These are phyloP conservation scores for Brachypalpus laphriformis DNA, from an alignment of 2,888 invertebrate genomes.

Conservation along the genomic window DNA sequence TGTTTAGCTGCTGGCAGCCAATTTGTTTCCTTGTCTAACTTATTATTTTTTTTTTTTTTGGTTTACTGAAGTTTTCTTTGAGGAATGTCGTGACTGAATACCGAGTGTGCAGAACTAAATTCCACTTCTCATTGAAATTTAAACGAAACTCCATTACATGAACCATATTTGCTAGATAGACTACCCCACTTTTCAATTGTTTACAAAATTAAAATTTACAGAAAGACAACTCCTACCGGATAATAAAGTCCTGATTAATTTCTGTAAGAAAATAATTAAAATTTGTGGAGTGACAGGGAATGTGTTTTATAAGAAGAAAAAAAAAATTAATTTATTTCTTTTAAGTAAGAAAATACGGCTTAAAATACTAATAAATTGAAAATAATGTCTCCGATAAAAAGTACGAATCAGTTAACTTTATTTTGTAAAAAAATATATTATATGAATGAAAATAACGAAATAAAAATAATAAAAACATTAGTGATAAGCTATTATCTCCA, in stretches of 20 bases:
- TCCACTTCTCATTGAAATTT: constrained; percentile 3
- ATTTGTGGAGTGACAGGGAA: constrained; percentile 41
- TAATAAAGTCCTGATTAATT: not conserved
- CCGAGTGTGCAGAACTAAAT: not conserved
- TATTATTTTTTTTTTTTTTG: not conserved
- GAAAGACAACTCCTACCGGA: not conserved
- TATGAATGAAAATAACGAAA: constrained; percentile 68
- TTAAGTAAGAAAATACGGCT: constrained; percentile 42
- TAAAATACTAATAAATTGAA: constrained; percentile 23
- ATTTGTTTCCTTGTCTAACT: constrained; percentile 33
- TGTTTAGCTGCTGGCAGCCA: constrained; percentile 73
- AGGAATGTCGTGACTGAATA: constrained; percentile 4
- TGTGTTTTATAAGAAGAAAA: constrained; percentile 13
- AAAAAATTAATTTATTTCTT: constrained; percentile 20
- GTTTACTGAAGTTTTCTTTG: not conserved
- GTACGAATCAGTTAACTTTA: constrained; percentile 65
- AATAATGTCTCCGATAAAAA: constrained; percentile 54
- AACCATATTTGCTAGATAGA: constrained; percentile 4
- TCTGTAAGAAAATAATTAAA: constrained; percentile 6
- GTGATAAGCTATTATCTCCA: constrained; percentile 63
- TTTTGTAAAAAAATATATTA: constrained; percentile 74
- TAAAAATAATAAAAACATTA: constrained; percentile 57
- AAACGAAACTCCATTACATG: not conserved
- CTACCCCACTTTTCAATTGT: not conserved
- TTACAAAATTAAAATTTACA: not conserved